These are phyloP conservation scores for Enteromius fasciolatus DNA, from an alignment of 2,797 vertebrate species.

Conservation along the genomic window DNA sequence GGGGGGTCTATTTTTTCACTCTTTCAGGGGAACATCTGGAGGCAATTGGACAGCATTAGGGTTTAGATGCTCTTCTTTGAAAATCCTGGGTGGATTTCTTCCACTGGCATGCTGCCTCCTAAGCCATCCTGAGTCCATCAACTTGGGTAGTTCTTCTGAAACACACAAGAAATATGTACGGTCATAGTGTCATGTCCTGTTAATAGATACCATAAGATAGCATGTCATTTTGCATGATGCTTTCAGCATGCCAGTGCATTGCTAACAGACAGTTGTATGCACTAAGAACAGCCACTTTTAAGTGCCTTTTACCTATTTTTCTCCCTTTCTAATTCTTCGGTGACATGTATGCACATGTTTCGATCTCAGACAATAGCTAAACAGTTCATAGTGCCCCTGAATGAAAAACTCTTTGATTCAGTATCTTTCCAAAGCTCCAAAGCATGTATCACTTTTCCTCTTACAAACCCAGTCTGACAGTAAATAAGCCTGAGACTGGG, in stretches of 20 bases:
- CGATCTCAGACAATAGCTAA: neutral
- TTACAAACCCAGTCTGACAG: neutral
- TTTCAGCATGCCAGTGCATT: neutral
- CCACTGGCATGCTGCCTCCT: conserved; percentile 65
- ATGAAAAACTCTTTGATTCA: conserved; percentile 2
- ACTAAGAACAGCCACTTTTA: neutral
- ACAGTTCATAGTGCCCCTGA: neutral
- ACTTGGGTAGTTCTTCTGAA: conserved; percentile 21
- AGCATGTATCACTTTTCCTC: no score
- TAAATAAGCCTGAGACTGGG: neutral
- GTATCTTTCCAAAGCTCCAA: neutral
- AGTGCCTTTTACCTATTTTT: neutral
- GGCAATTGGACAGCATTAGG: conserved; percentile 67
- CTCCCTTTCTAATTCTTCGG: neutral
- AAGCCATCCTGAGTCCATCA: conserved; percentile 64
- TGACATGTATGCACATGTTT: conserved; percentile 20
- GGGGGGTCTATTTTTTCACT: conserved; percentile 21
- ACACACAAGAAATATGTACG: conserved; percentile 23
- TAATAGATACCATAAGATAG: neutral
- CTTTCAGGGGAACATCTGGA: conserved; percentile 73
- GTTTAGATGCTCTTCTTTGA: conserved; percentile 66
- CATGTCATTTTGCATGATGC: neutral
- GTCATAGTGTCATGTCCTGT: conserved; percentile 29
- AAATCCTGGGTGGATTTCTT: conserved; percentile 72
- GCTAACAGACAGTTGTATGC: neutral